A percentile compares a stretch with the other conserved stretches of the same genome.
Evolutionary conservation across 2,113 vertebrate species (phyloP).

Genomic region (Corvus hawaiiensis): DNA sequence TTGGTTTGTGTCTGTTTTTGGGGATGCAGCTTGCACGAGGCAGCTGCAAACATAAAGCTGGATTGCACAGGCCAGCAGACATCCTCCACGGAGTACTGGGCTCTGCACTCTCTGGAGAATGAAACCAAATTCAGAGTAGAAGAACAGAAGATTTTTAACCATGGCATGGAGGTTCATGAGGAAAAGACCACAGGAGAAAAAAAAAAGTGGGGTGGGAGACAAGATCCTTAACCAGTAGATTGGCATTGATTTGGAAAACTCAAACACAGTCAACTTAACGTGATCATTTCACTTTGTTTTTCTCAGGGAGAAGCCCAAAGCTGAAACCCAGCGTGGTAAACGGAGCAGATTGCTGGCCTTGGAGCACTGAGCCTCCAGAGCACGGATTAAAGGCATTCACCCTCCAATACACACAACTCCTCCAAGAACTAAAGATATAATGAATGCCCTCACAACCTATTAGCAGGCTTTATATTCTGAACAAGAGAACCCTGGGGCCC

Average conservation of each 20-base stretch:
- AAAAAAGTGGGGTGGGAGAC: neutral
- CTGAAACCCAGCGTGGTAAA: neutral
- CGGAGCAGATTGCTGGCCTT: slow-evolving; percentile 39
- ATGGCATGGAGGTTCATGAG: neutral
- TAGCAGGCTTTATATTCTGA: slow-evolving; percentile 44
- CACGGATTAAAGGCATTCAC: slow-evolving; percentile 15
- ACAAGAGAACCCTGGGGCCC: neutral
- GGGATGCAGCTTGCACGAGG: neutral
- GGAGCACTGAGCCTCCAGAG: slow-evolving; percentile 53
- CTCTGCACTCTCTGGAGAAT: neutral
- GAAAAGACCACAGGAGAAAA: neutral
- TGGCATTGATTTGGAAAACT: neutral
- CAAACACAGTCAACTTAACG: neutral
- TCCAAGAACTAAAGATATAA: slow-evolving; percentile 46
- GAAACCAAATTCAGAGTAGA: neutral
- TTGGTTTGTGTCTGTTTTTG: neutral
- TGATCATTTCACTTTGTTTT: slow-evolving; percentile 28
- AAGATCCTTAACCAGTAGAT: neutral
- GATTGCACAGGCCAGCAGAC: neutral
- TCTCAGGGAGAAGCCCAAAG: neutral
- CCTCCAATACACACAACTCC: slow-evolving; percentile 29
- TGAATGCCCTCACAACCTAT: slow-evolving; percentile 56
- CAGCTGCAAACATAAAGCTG: neutral
- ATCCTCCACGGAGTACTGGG: neutral
- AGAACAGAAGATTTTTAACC: neutral